Evolutionary conservation across 1,140 invertebrate species (phyloP), one percentile per base, ranked within the genome.

Genomic region (Drosophila ogumai): DNA sequence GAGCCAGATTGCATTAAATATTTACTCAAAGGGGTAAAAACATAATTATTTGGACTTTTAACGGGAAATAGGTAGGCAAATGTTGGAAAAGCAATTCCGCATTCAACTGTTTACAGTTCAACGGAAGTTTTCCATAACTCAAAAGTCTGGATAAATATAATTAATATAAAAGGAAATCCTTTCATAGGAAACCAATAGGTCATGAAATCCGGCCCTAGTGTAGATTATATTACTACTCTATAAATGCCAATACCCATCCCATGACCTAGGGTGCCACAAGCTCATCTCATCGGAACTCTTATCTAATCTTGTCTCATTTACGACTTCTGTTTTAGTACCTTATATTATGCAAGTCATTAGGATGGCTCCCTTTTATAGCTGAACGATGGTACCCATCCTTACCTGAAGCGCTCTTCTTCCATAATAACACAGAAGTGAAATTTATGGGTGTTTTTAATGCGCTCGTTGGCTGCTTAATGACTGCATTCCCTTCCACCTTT

Each of bases 281-380:
- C 66, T 50, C 58, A 60, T 73, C 69, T 56, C 71, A 55, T 64
- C 47, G 44, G 50, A 71, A 50, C 50, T 67, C 46, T 66, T 57
- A 60, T 67, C 69, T 49, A 65, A 79, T 79, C 72, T 76, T 44
- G 82, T 88, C 75, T 67, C 71, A 66, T 88, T 87, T 74, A 87
- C 76, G 82, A 79, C 79, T 82, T 40, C 55, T 76, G 68, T 88
- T 82, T 88, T 73, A 86, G 71, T 82, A 67, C 84, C 66, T 58
- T 32, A 49, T 52, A 78, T 86, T 79, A 86, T 79, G 82, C 58
- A 55, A 69, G 75, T 82, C 82, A 82, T 87, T 88, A 87, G 69
- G 65, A 59, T 73, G 82, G 71, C 63, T 56, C 46, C 55, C 43
- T 66, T 88, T 88, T 76, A 79, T 87, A 75, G 73, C 65, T 50